Base-by-base conservation (phyloP, 2,797 vertebrate species). In the Spinus pinus region DNA sequence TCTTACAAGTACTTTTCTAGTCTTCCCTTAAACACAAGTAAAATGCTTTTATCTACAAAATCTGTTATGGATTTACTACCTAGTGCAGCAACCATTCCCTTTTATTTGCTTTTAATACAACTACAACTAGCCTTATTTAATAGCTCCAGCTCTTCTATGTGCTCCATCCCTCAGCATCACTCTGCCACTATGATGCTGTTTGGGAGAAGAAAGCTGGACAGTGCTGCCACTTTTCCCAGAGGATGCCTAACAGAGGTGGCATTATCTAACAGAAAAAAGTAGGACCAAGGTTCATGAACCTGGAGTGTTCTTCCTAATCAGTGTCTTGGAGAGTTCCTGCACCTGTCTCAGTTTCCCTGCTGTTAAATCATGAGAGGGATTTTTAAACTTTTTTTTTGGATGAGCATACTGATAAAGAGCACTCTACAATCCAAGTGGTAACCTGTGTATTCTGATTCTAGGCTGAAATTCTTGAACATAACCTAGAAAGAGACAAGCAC, bases 401-500 rank as follows among this genome's bases (percentile, higher is more conserved):
- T 69, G 24, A 39, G 33, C 10, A n/a, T 57, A 69, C 18, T 54
- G 23, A 50, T 81, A n/a, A 78, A 74, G 35, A 86, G 12, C 28
- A 61, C 28, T 86, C 37, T 86, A 30, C 21, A 62, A 27, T 46
- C 4, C 21, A 78, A 81, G 49, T 65, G 61, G 46, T 44, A 89
- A 80, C 37, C 15, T 87, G 20, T 81, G 69, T 71, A 31, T 91
- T 94, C 75, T 90, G 65, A 62, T 93, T 94, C 61, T 83, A 93
- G 80, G 65, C 58, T 79, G 73, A 91, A 91, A 90, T 91, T 81
- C 72, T 81, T 88, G 72, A 94, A 72, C 51, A 49, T 75, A 75
- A 84, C 28, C 65, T 92, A 93, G 83, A 93, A 80, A 93, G 61
- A 88, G 54, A 41, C 77, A 92, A 66, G 50, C 74, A 87, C 14